These are phyloP conservation scores for Phrynocephalus guinanensis DNA, from an alignment of 2,797 vertebrate genomes.

Conservation along the genomic window DNA sequence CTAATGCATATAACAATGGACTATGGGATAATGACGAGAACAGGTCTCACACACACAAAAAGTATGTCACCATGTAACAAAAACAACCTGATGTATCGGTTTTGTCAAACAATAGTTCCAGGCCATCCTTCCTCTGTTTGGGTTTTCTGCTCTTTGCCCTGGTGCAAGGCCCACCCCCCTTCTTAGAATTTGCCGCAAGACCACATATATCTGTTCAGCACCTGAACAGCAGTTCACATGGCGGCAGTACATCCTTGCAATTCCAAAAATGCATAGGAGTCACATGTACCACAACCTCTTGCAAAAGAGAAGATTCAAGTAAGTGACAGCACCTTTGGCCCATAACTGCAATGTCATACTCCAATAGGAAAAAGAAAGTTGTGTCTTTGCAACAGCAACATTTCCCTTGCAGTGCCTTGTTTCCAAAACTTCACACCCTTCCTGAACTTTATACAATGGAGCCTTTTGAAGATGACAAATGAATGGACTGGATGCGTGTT, in stretches of 20 bases:
- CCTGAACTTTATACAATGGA: conserved; percentile 88
- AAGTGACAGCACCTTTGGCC: conserved; percentile 65
- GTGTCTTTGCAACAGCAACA: conserved; percentile 61
- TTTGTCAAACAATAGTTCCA: conserved; percentile 44
- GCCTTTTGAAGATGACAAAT: conserved; percentile 97
- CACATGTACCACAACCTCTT: conserved; percentile 55
- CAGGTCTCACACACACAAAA: conserved; percentile 44
- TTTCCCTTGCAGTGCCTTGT: conserved; percentile 56
- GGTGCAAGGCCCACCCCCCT: conserved; percentile 35
- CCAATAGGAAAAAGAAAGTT: conserved; percentile 53
- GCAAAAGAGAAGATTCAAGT: conserved; percentile 53
- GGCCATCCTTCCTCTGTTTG: conserved; percentile 21
- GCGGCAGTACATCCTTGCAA: conserved; percentile 35
- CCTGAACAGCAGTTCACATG: conserved; percentile 39
- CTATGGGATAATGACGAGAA: background rate
- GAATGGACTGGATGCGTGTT: conserved; percentile 95
- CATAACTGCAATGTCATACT: conserved; percentile 54
- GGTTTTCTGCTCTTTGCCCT: conserved; percentile 52
- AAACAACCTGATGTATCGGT: conserved; percentile 51
- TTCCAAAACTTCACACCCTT: conserved; percentile 22
- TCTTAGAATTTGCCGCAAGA: conserved; percentile 45
- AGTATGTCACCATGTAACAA: conserved; percentile 56
- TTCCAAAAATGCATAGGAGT: conserved; percentile 58
- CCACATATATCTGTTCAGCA: conserved; percentile 22
- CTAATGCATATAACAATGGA: conserved; percentile 42